Conservation (phyloP, 2,797 vertebrate genomes). For the Falco rusticolus region DNA sequence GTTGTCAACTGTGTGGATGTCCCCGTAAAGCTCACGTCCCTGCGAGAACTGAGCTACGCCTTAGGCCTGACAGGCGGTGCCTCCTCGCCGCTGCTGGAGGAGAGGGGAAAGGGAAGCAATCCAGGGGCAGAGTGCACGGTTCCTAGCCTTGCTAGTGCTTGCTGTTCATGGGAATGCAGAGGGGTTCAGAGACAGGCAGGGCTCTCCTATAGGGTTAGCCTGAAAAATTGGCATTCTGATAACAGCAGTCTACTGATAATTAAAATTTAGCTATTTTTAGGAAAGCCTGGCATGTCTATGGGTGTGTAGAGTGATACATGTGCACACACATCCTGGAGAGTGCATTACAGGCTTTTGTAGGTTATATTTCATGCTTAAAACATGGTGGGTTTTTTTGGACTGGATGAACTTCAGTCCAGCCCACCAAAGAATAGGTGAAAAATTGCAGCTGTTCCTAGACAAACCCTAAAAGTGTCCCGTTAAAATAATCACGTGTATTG, state of each 20-base stretch:
- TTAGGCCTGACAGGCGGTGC: neutral
- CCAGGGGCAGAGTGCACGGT: neutral
- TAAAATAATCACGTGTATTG: neutral
- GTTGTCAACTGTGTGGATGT: neutral
- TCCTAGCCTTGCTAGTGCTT: neutral
- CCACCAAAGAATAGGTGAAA: neutral
- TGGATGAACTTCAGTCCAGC: neutral
- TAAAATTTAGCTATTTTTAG: neutral
- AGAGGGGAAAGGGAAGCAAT: neutral
- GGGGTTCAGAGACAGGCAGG: neutral
- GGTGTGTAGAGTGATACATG: neutral
- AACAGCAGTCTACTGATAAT: neutral
- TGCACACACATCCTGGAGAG: neutral
- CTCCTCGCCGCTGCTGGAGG: neutral
- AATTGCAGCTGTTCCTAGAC: neutral
- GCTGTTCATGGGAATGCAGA: neutral
- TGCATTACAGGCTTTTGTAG: neutral
- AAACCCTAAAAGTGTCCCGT: neutral
- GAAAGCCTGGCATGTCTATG: neutral
- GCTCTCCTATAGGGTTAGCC: neutral
- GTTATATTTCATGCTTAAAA: neutral
- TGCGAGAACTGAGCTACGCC: accelerated
- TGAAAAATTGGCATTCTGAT: neutral
- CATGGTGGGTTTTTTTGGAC: accelerated
- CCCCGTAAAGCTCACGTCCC: neutral